phyloP scores from a whole-genome alignment of 2,113 vertebrate genomes.

The Spheniscus mendiculus region DNA sequence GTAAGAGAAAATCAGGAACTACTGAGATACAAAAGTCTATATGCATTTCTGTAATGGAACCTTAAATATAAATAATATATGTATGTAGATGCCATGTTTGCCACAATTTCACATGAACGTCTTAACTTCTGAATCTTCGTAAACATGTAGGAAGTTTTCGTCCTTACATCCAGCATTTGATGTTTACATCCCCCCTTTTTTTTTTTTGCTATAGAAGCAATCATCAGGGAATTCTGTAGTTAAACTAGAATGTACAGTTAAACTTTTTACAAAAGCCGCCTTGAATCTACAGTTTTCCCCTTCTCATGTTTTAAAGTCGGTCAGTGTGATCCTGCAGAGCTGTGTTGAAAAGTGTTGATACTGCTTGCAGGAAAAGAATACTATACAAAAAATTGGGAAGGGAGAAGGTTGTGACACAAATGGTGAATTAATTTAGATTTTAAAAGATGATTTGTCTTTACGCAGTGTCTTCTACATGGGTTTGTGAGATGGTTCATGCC shows the following conservation, averaged over 20 bases:
- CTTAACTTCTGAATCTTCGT: neutral
- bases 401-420: neutral
- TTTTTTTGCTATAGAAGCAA: neutral
- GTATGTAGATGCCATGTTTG: neutral
- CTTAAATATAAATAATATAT: neutral
- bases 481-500: neutral
- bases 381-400: neutral
- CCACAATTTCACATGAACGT: neutral
- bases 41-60: neutral
- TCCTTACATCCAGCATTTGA: neutral
- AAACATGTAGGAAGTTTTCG: neutral
- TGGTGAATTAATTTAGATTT: neutral
- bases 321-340: neutral
- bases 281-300: neutral
- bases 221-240: neutral
- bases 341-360: neutral
- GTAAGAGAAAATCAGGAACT: neutral
- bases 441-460: neutral
- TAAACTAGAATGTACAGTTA: neutral
- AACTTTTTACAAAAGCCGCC: neutral
- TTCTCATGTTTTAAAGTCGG: neutral
- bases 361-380: neutral
- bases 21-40: neutral
- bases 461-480: fast-evolving
- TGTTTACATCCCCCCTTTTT: neutral